Evolutionary conservation across 2,113 vertebrate genomes (phyloP).

Genomic region (Felis catus): F.catus_Fca126_mat1.0 CM031414.1:13660501-13661000

Average conservation of each 20-base stretch:
- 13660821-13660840: not conserved
- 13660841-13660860: not conserved
- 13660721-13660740: not conserved
- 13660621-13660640: not conserved
- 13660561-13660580: not conserved
- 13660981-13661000: not conserved
- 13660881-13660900: not conserved
- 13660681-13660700: not conserved
- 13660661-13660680: not conserved
- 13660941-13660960: not conserved
- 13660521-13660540: constrained; percentile 16
- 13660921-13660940: not conserved
- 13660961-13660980: not conserved
- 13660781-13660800: not conserved
- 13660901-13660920: not conserved
- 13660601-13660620: not conserved
- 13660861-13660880: not conserved
- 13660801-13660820: not conserved
- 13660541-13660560: not conserved
- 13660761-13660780: not conserved
- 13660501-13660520: not conserved
- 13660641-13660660: not conserved
- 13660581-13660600: not conserved
- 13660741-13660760: not conserved
- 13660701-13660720: not conserved